Conservation (phyloP, 2,888 invertebrate species). For the Scaptodrosophila latifasciaeformis region DNA sequence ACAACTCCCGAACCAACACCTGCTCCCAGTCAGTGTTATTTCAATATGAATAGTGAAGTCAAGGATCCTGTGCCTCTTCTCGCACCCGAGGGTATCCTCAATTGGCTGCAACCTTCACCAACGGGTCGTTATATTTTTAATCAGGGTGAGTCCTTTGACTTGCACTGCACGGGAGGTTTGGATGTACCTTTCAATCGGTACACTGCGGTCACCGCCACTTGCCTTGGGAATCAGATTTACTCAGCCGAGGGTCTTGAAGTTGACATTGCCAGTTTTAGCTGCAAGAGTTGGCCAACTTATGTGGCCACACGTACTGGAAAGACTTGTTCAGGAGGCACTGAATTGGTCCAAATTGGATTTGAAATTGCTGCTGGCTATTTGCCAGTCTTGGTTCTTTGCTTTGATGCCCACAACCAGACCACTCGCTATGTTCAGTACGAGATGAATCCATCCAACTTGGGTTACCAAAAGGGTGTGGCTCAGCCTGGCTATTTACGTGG, state of each 20-base stretch:
- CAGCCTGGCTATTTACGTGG: slow-evolving; percentile 70
- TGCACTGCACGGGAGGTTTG: slow-evolving; percentile 62
- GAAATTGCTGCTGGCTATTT: slow-evolving; percentile 62
- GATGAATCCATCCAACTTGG: slow-evolving; percentile 73
- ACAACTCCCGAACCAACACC: slow-evolving; percentile 22
- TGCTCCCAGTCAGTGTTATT: slow-evolving; percentile 43
- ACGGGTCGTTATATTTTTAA: slow-evolving; percentile 52
- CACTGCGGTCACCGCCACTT: slow-evolving; percentile 60
- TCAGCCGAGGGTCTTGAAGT: slow-evolving; percentile 47
- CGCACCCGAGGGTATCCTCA: slow-evolving; percentile 72
- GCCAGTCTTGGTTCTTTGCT: slow-evolving; percentile 73
- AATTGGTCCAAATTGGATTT: slow-evolving; percentile 74
- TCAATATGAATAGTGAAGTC: slow-evolving; percentile 52
- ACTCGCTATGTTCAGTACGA: slow-evolving; percentile 73
- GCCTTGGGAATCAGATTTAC: slow-evolving; percentile 57
- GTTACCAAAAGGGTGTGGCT: slow-evolving; percentile 72
- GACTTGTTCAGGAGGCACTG: slow-evolving; percentile 65
- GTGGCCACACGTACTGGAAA: slow-evolving; percentile 55
- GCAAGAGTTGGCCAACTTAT: slow-evolving; percentile 65
- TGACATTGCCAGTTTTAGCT: slow-evolving; percentile 63
- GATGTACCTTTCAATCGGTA: slow-evolving; percentile 37
- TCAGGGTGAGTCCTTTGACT: slow-evolving; percentile 58
- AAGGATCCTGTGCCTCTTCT: slow-evolving; percentile 79
- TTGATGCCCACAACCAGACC: slow-evolving; percentile 69
- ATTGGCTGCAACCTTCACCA: slow-evolving; percentile 58